A percentile compares a stretch with the other conserved stretches of the same genome.
Conservation (phyloP, 2,113 vertebrate species). For the Crotalus tigris region DNA sequence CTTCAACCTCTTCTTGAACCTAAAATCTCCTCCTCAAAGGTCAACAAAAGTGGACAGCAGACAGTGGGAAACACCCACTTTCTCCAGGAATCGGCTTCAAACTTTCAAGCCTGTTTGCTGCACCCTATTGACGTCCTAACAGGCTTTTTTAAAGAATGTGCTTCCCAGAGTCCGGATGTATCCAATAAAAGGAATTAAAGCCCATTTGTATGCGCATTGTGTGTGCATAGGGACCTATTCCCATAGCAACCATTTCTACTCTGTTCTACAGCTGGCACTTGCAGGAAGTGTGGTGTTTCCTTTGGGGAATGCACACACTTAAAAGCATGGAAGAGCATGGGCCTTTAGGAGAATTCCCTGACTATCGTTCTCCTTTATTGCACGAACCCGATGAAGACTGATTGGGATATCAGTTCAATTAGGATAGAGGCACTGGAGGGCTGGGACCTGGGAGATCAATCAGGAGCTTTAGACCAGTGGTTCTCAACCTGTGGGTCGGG, state of each 20-base stretch:
- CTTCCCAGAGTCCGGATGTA: background rate
- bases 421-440: background rate
- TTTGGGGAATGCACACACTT: background rate
- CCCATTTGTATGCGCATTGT: background rate
- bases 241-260: background rate
- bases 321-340: accelerated
- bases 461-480: background rate
- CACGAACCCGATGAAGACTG: background rate
- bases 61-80: background rate
- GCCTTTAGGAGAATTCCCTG: background rate
- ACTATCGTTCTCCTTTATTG: background rate
- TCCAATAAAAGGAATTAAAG: background rate
- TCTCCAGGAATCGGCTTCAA: background rate
- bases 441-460: background rate
- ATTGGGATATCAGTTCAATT: background rate
- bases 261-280: background rate
- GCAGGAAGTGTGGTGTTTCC: background rate
- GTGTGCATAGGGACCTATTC: background rate
- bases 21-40: background rate
- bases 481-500: too few species aligned
- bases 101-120: background rate
- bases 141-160: background rate
- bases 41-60: background rate
- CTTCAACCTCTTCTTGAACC: background rate
- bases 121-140: background rate